These are phyloP conservation scores for Menidia menidia DNA, from an alignment of 2,797 vertebrate species.

Conservation along the genomic window DNA sequence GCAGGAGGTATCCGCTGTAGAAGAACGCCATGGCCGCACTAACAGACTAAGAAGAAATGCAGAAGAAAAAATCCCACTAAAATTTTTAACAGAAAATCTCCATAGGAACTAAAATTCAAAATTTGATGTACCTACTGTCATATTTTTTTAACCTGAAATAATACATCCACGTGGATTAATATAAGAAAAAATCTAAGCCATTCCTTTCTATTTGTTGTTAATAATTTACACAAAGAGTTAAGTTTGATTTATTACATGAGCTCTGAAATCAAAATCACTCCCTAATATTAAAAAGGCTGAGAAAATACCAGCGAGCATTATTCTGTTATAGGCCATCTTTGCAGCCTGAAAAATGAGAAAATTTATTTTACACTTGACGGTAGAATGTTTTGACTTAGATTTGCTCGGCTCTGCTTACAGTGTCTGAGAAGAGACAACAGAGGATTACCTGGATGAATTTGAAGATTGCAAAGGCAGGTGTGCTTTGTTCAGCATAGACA, in stretches of 20 bases:
- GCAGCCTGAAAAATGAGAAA: constrained; percentile 5
- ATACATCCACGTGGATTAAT: too few relatives aligned
- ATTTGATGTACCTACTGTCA: too few relatives aligned
- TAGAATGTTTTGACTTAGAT: constrained; percentile 43
- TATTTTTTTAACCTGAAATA: too few relatives aligned
- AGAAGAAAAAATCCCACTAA: background rate
- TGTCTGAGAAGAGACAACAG: constrained; percentile 41
- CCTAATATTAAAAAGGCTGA: constrained; percentile 1
- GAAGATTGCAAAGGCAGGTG: constrained; percentile 86
- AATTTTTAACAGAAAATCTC: background rate
- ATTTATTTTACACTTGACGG: constrained; percentile 61
- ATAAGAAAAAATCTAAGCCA: too few relatives aligned
- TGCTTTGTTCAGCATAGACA: constrained; percentile 82
- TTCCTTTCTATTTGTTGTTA: background rate
- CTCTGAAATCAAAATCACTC: background rate
- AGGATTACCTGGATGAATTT: constrained; percentile 88
- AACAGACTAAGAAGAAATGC: constrained; percentile 75
- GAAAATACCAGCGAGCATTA: constrained; percentile 16
- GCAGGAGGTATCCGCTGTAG: constrained; percentile 83
- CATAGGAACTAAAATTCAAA: background rate
- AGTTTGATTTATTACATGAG: background rate
- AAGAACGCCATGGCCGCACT: constrained; percentile 85
- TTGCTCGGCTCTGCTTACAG: constrained; percentile 54
- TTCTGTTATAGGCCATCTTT: constrained; percentile 22
- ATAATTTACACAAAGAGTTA: background rate